These are phyloP conservation scores for Gorsachius goisagi DNA, from an alignment of 2,113 vertebrate species.

Conservation along the genomic window DNA sequence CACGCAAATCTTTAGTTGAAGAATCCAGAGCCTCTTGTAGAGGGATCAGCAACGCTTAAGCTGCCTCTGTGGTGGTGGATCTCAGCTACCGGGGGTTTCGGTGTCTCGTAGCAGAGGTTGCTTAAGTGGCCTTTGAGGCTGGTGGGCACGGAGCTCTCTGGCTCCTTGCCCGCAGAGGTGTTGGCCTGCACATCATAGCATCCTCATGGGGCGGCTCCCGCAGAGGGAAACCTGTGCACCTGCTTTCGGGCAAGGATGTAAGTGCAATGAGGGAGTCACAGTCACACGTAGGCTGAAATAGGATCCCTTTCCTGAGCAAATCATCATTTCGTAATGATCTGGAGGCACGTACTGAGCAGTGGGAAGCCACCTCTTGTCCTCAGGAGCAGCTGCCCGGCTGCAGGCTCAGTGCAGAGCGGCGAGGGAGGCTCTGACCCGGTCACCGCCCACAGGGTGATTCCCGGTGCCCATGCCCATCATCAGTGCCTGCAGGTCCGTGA, in stretches of 20 bases:
- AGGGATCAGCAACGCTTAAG: neutral
- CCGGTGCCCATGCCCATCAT: fast-evolving
- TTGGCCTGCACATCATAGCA: neutral
- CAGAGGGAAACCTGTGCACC: neutral
- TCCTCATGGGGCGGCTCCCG: neutral
- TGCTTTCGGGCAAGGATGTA: neutral
- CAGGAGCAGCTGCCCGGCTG: neutral
- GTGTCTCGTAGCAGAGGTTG: neutral
- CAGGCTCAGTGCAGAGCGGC: neutral
- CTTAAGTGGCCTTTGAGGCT: neutral
- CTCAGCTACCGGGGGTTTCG: neutral
- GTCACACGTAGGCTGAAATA: neutral
- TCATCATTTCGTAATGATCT: neutral
- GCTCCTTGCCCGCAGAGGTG: neutral
- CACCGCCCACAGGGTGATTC: neutral
- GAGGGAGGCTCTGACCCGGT: neutral
- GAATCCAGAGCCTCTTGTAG: neutral
- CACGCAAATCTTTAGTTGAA: neutral
- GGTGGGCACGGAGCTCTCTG: neutral
- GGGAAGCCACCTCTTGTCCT: neutral
- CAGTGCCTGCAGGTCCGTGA: neutral
- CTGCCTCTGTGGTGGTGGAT: neutral
- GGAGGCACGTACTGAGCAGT: neutral
- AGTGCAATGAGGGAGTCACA: neutral
- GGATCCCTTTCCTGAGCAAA: neutral